Evolutionary conservation across 2,888 invertebrate genomes (phyloP), one percentile per base, ranked within the genome.

Genomic region (Pachliopta kotzebuea): DNA sequence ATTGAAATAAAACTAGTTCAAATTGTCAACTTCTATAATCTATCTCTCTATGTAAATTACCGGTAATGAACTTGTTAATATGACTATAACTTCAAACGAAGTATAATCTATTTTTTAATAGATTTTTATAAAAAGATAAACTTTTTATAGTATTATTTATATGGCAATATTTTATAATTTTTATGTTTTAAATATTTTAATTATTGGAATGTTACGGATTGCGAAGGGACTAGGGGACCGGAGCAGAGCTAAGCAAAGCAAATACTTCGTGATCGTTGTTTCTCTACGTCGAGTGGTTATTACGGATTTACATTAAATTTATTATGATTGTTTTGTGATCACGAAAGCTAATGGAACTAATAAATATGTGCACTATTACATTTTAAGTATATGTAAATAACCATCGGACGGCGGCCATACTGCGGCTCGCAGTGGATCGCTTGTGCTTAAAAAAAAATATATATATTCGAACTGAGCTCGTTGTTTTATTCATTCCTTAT

Each of bases 391-490:
- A 70, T 76, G 72, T 81, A 79, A 77, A 75, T 79, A 79, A 80
- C 69, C 69, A 69, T 67, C 68, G 49, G 64, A 68, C n/a, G 71
- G 70, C 70, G 68, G 67, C 59, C 57, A 66, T 65, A 66, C 65
- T 59, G 55, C 56, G 72, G 71, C 73, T 82, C 80, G 78, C 79
- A 73, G 66, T 76, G 69, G 74, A 76, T 81, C 74, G 89, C 90
- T 89, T 90, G 84, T 85, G 89, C 90, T 90, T 90, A 83, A 82
- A 83, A 84, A 84, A 83, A 83, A 81, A 74, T 45, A n/a, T 18
- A 80, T 85, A 85, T 86, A 85, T 84, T 83, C 81, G 79, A 77
- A 84, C 79, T 83, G 37, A 52, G 26, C 23, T 72, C 69, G 68
- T 71, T 66, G 66, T 68, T 70, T 83, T 83, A 84, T 77, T 79